Percentiles rank a stretch among this genome's conserved stretches.
Evolutionary conservation across 2,113 vertebrate species (phyloP).

Genomic region (Andinoacara biseriatus): DNA sequence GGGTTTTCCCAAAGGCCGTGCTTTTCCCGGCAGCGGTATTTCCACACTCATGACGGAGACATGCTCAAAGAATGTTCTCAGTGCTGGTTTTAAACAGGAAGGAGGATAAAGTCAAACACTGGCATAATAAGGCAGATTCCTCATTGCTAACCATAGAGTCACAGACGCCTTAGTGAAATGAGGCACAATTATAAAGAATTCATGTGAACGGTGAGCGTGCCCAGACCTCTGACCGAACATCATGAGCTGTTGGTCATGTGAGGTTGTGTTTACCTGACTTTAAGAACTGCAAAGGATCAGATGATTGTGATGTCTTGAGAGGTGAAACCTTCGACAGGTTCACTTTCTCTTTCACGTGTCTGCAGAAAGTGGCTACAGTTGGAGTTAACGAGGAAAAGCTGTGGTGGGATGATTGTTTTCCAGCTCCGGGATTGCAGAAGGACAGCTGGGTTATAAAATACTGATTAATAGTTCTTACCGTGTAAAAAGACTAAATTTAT

Average conservation of each 20-base stretch:
- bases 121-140: not conserved
- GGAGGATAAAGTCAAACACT: not conserved
- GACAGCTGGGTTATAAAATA: not conserved
- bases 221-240: not conserved
- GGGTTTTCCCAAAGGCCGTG: slow-evolving; percentile 48
- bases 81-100: not conserved
- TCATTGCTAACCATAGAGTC: not conserved
- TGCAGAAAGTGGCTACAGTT: not conserved
- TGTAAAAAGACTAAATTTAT: not conserved
- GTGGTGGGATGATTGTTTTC: not conserved
- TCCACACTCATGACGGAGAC: slow-evolving; percentile 41
- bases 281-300: not conserved
- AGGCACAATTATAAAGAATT: not conserved
- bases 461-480: not conserved
- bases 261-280: not conserved
- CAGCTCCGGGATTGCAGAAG: not conserved
- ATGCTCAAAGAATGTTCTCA: slow-evolving; percentile 29
- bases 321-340: not conserved
- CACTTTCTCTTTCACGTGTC: not conserved
- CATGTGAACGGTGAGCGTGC: too few species aligned
- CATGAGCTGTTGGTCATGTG: not conserved
- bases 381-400: not conserved
- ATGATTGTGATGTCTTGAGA: not conserved
- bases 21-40: slow-evolving; percentile 76
- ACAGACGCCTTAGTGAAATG: not conserved